Evolutionary conservation across 1,140 invertebrate genomes (phyloP), one percentile per base, ranked within the genome.

Genomic region (Zaprionus inermis): DNA sequence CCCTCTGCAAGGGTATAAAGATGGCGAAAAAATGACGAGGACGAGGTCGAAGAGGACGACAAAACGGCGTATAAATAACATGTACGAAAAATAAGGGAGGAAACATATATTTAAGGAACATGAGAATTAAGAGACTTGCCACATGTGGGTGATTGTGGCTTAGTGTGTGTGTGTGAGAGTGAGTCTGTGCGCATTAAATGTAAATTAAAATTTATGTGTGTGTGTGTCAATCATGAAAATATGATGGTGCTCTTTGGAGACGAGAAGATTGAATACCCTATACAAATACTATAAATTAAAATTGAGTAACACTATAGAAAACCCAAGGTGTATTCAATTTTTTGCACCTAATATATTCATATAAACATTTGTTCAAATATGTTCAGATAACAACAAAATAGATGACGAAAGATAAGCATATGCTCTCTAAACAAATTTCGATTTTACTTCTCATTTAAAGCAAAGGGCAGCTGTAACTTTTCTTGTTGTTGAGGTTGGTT

Each of bases 161-260:
- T 7, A 18, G 10, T 34, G 12, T 55, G 44, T 11, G 18, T 32
- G 12, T n/a, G 22, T 11, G 22, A 11, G 7, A 16, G 9, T 54
- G 5, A 3, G 34, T 61, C 6, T 66, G 70, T 63, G 30, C 6
- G 22, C n/a, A 64, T 80, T 46, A 67, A 65, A 76, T 71, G 66
- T 76, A 69, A 83, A 82, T 82, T 76, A 79, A 83, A 76, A 60
- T 32, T 32, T 44, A 41, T 41, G 16, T 44, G 38, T 38, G 36
- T n/a, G 36, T 16, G n/a, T 16, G 38, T 16, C 38, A 44, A 55
- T 18, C 18, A 49, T 30, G 12, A 57, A 24, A 49, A 32, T 16
- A 49, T 30, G 12, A 49, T 2, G 36, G 36, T n/a, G 30, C 24
- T n/a, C 6, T n/a, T 7, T 24, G 3, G 16, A 20, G 4, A 9